Base-by-base conservation (phyloP, 2,797 vertebrate species). In the Peromyscus nudipes region DNA sequence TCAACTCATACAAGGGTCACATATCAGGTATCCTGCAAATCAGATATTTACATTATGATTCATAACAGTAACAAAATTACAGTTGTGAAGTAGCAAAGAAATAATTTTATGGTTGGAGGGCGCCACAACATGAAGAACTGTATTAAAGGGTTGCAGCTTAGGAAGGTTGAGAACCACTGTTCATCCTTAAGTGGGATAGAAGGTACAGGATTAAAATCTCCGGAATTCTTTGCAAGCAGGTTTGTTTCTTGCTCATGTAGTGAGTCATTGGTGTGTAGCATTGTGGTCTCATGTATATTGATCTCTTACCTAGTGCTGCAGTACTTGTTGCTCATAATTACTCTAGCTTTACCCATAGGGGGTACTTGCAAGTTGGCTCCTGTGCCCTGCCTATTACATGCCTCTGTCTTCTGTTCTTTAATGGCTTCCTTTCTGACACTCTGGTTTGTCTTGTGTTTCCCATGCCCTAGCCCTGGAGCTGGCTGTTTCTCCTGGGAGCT, bases 181-280 rank as follows among this genome's bases (percentile, higher is more conserved):
- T 57, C 16, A 60, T 37, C 37, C 9, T 86, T 9, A 52, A 29
- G 10, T 29, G 7, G 11, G 9, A 23, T 65, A 16, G 31, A 17
- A 25, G 73, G 3, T 62, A 49, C 55, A 64, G 12, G 88, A 94
- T 88, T 83, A 80, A 73, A 10, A 43, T 80, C 43, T 31, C 46
- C 62, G n/a, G 14, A 93, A 73, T 96, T 91, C 9, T 85, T 85
- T 77, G 8, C 95, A 62, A 89, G 43, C 40, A 94, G 71, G 9
- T 84, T 90, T 67, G 27, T 77, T 23, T 94, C 17, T 81, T 13
- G 19, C 19, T 40, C 57, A 4, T 76, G 62, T 69, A 73, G 10
- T 55, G 52, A 89, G n/a, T 80, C 60, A 64, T 34, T 65, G 89
- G 14, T 96, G 64, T 95, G 1, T 62, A 31, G 57, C 40, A 94